phyloP scores from a whole-genome alignment of 2,113 vertebrate genomes.

The Rhinogobius similis region DNA sequence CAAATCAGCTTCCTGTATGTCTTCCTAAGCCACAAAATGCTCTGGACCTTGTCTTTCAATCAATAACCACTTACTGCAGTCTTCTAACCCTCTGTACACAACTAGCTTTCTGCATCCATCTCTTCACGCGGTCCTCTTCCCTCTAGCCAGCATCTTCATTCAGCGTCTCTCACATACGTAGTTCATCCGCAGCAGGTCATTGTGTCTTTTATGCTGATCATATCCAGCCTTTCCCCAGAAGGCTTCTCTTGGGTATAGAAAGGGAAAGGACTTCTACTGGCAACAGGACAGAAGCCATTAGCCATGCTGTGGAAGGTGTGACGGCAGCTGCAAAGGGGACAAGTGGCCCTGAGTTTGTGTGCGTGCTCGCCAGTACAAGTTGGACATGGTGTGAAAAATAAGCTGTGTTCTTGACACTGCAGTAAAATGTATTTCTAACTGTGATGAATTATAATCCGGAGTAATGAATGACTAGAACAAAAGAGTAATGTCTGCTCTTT shows the following conservation, averaged over 20 bases:
- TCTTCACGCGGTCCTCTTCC: slow-evolving; percentile 15
- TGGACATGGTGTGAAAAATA: slow-evolving; percentile 49
- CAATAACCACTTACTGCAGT: slow-evolving; percentile 71
- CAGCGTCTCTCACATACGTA: slow-evolving; percentile 38
- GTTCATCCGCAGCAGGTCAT: slow-evolving; percentile 55
- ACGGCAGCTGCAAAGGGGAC: slow-evolving; percentile 21
- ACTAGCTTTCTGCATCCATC: slow-evolving; percentile 31
- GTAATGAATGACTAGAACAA: too few species aligned
- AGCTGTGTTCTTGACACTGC: too few species aligned
- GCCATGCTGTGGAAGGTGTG: slow-evolving; percentile 21
- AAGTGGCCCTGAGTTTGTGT: slow-evolving; percentile 10
- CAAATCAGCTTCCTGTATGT: slow-evolving; percentile 42
- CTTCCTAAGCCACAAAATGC: slow-evolving; percentile 32
- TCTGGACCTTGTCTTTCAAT: slow-evolving; percentile 53
- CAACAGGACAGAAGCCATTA: slow-evolving; percentile 40
- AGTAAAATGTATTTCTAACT: too few species aligned
- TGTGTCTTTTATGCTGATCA: slow-evolving; percentile 48
- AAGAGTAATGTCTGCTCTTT: not conserved
- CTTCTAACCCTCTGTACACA: slow-evolving; percentile 43
- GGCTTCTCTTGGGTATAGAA: slow-evolving; percentile 26
- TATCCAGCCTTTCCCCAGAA: slow-evolving; percentile 32
- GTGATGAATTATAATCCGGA: too few species aligned
- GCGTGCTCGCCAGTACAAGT: slow-evolving; percentile 32
- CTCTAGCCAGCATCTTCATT: slow-evolving; percentile 26
- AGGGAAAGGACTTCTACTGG: slow-evolving; percentile 22